Conservation (phyloP, 2,797 vertebrate species). For the Semaprochilodus insignis region DNA sequence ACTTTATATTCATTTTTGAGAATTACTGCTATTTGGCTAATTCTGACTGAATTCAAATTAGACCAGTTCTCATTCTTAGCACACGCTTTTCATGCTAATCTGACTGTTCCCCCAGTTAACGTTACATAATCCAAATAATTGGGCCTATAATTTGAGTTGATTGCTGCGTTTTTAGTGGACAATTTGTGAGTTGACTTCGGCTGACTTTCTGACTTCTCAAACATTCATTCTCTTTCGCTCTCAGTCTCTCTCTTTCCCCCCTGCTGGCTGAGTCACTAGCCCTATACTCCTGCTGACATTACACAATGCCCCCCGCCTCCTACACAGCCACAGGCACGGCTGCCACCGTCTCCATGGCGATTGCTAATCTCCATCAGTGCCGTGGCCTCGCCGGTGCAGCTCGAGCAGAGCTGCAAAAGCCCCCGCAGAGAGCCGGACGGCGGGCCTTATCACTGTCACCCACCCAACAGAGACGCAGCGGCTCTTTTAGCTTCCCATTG, state of each 20-base stretch:
- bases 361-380: slow-evolving; percentile 48
- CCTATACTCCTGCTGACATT: slow-evolving; percentile 37
- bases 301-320: slow-evolving; percentile 30
- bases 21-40: not conserved
- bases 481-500: not conserved
- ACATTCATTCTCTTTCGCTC: slow-evolving; percentile 1
- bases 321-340: slow-evolving; percentile 36
- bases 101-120: not conserved
- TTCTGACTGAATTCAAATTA: not conserved
- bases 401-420: slow-evolving; percentile 16
- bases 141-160: not conserved
- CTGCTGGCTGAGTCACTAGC: slow-evolving; percentile 5
- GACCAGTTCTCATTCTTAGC: not conserved
- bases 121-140: not conserved
- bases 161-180: slow-evolving; percentile 12
- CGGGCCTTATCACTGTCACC: slow-evolving; percentile 20
- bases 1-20: not conserved
- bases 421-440: slow-evolving; percentile 17
- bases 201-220: slow-evolving; percentile 20
- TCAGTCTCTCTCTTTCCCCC: not conserved
- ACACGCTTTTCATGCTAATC: not conserved
- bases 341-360: slow-evolving; percentile 56
- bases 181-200: not conserved
- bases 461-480: not conserved
- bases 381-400: slow-evolving; percentile 24